Base-by-base conservation (phyloP, 2,888 invertebrate species). In the Epistrophe grossulariae region DNA sequence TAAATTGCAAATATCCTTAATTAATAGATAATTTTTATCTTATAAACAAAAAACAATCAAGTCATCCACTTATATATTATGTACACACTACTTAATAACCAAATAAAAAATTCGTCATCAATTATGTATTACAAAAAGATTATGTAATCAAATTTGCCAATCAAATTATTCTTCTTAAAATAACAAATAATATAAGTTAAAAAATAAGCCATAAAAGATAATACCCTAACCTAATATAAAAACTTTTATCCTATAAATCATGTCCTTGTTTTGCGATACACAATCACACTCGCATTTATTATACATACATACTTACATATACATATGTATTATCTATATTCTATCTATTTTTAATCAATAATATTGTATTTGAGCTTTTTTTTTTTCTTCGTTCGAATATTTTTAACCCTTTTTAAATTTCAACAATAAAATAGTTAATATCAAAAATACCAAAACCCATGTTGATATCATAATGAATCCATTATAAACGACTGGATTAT, bases 381-480 rank as follows among this genome's bases (percentile, higher is more conserved):
- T 24, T 24, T 68, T 66, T 4, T n/a, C n/a, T n/a, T n/a, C n/a
- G 35, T 17, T 43, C n/a, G 38, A 31, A 10, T 24, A 24, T 2
- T 57, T 11, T 93, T 95, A 97, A 88, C 97, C 97, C 93, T 97
- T 97, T 92, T 96, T 97, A 90, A 97, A 97, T 92, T 97, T 97
- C 55, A 97, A 94, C 79, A 97, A 91, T 35, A 97, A 92, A 89
- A 97, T 95, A 91, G 97, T 96, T 15, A 95, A 92, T 2, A 95
- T 95, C 80, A 97, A 93, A 90, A 97, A 97, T 11, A 97, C 93
- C 0, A 95, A 92, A 28, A 97, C 97, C 98, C 98, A 98, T 6
- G 95, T 91, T 0, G 95, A 92, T 0, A 97, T 96, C 3, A 97
- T 95, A 2, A 97, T 93, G 91, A 97, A 98, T 0, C 98, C 98